Evolutionary conservation across 2,113 vertebrate species (phyloP), one percentile per base, ranked within the genome.

Genomic region (Larimichthys polyactis): DNA sequence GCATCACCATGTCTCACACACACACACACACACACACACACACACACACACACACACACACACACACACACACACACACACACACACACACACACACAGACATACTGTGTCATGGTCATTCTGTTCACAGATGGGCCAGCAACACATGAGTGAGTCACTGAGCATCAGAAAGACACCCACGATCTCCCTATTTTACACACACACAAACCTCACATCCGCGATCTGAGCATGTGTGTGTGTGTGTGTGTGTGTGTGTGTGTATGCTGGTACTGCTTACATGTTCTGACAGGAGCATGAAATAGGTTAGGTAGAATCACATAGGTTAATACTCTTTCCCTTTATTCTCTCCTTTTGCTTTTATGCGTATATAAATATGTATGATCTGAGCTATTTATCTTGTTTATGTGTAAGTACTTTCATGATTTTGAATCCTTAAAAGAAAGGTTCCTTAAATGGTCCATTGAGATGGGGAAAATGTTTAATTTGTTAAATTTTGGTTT

Each of bases 81-180:
- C n/a, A n/a, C n/a, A n/a, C n/a, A n/a, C n/a, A n/a, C n/a, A n/a
- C 85, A 75, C 27, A 27, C 27, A 27, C 27, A 27, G 27, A 27
- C 27, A 27, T 27, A 82, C 81, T 49, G 85, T 82, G 88, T 71
- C 81, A 74, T 91, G 93, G 92, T 94, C 92, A 93, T 89, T 76
- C 52, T 76, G 93, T 94, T 96, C 96, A 96, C 96, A 97, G 95
- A 96, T 96, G 96, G 96, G 95, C 93, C 93, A 96, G 95, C 94
- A 95, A 93, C 95, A 94, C 94, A 95, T 90, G 91, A 94, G 94
- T 90, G 95, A 95, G 90, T 95, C 93, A 90, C 83, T 83, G 92
- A 79, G 93, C 86, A 67, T 90, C 92, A 83, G 89, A 92, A 90
- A 91, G 87, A 88, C 91, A 89, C 84, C 88, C 86, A 69, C 59